Evolutionary conservation across 2,888 invertebrate genomes (phyloP).

Genomic region (Venusia cambrica): DNA sequence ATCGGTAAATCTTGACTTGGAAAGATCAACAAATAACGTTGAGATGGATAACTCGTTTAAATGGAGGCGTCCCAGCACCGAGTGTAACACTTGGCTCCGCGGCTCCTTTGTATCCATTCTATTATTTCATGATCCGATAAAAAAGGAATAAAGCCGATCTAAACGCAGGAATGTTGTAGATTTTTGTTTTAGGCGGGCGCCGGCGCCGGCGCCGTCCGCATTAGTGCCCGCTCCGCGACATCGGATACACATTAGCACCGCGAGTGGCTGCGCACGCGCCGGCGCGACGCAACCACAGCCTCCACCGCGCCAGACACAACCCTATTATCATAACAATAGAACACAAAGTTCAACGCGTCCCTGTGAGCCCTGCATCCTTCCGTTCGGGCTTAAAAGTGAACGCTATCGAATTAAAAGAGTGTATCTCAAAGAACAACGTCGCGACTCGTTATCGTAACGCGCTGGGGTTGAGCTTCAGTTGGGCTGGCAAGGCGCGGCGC

Average conservation of each 20-base stretch:
- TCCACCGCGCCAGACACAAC: not conserved
- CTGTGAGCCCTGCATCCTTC: conserved; percentile 3
- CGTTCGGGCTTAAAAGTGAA: not conserved
- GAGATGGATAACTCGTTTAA: no score
- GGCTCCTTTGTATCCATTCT: conserved; percentile 68
- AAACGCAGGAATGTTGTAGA: conserved; percentile 74
- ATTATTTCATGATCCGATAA: conserved; percentile 74
- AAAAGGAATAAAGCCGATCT: conserved; percentile 68
- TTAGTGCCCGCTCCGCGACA: conserved; percentile 62
- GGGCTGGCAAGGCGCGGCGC: conserved; percentile 8
- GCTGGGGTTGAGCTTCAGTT: conserved; percentile 1
- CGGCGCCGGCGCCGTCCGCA: conserved; percentile 77
- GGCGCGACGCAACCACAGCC: conserved; percentile 1
- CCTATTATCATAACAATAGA: conserved; percentile 3
- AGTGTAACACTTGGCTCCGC: no score
- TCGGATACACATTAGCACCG: conserved; percentile 68
- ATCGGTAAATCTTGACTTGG: no score
- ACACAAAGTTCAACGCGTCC: conserved; percentile 11
- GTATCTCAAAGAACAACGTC: conserved; percentile 2
- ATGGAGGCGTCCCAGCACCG: no score
- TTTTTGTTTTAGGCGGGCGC: conserved; percentile 72
- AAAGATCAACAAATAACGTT: no score
- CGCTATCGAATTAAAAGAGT: conserved; percentile 7
- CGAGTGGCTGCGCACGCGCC: conserved; percentile 10
- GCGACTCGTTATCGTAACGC: conserved; percentile 2